A percentile compares a stretch with the other conserved stretches of the same genome.
These are phyloP conservation scores for Callitettix versicolor DNA, from an alignment of 1,140 invertebrate species.

Conservation along the genomic window DNA sequence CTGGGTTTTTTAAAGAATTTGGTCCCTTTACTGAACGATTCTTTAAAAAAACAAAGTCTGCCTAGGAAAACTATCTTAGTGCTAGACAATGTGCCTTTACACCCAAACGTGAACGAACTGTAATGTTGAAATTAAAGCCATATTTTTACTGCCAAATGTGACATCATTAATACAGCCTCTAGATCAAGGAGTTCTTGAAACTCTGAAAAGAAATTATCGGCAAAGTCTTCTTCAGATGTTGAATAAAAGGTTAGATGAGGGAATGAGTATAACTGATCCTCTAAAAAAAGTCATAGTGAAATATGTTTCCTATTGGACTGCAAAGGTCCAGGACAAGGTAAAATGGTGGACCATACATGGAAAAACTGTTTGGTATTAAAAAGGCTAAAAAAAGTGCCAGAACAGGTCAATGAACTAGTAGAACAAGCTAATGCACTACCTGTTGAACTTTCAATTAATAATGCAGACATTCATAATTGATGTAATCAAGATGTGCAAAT, in stretches of 20 bases:
- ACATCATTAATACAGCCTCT: not conserved
- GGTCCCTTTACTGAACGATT: not conserved
- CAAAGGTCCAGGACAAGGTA: too few relatives aligned
- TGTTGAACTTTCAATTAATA: too few relatives aligned
- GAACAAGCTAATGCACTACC: too few relatives aligned
- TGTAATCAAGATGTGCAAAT: too few relatives aligned
- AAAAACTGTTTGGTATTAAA: too few relatives aligned
- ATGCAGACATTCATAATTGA: too few relatives aligned
- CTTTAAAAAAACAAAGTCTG: not conserved
- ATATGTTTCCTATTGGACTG: too few relatives aligned
- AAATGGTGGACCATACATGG: too few relatives aligned
- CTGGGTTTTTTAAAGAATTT: not conserved
- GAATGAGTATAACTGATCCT: not conserved
- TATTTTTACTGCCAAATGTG: not conserved
- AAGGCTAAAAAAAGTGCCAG: too few relatives aligned
- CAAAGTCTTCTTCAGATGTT: not conserved
- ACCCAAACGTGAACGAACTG: not conserved
- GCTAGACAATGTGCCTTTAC: not conserved
- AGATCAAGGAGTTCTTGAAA: not conserved
- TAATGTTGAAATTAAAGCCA: not conserved
- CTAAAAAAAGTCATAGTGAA: constrained; percentile 1
- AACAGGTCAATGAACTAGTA: too few relatives aligned
- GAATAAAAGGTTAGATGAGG: not conserved
- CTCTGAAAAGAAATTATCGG: not conserved
- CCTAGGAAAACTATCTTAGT: not conserved